Evolutionary conservation across 2,113 vertebrate genomes (phyloP).

Genomic region (Salvelinus fontinalis): DNA sequence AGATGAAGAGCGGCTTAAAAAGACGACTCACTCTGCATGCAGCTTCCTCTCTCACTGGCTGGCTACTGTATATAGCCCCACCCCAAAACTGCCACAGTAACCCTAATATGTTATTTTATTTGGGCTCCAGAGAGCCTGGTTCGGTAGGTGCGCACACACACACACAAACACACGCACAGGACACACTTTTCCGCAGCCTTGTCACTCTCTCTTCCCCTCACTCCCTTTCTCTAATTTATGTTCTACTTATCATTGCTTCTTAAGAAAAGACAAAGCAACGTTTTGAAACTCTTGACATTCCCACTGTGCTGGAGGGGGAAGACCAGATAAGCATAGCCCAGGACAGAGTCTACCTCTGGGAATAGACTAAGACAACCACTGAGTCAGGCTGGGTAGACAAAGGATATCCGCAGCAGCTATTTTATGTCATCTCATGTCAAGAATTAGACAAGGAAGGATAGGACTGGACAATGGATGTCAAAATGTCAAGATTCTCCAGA

Average conservation of each 20-base stretch:
- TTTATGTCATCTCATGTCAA: background rate
- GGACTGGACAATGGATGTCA: background rate
- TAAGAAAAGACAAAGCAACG: background rate
- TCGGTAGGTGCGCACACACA: no score
- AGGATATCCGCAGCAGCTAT: background rate
- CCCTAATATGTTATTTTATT: background rate
- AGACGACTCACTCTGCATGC: background rate
- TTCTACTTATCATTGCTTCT: background rate
- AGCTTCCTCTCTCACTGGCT: background rate
- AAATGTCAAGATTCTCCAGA: background rate
- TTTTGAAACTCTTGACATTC: background rate
- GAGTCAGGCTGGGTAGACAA: background rate
- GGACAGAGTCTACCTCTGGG: background rate
- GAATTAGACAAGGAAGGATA: background rate
- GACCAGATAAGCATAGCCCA: background rate
- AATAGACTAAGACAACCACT: background rate
- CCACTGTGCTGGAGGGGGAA: background rate
- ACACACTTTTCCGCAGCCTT: background rate
- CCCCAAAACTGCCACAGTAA: background rate
- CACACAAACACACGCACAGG: background rate
- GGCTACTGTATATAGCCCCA: background rate
- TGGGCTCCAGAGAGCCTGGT: background rate
- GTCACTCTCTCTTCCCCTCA: background rate
- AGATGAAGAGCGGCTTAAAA: conserved; percentile 7
- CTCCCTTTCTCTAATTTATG: background rate